Evolutionary conservation across 2,113 vertebrate species (phyloP).

Genomic region (Mugil cephalus): DNA sequence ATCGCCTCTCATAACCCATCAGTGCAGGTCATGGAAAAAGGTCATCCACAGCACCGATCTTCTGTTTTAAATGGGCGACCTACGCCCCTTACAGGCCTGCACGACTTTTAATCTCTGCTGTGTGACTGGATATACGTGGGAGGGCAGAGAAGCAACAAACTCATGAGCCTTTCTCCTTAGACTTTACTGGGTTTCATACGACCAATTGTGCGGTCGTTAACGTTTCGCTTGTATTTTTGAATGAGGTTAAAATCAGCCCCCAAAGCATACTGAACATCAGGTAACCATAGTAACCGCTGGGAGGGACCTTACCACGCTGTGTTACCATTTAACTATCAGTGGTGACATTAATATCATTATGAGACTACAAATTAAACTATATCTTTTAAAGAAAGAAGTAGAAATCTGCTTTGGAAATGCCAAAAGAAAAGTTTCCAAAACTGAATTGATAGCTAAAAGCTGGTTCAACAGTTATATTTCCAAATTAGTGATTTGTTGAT

Average conservation of each 20-base stretch:
- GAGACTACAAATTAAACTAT: too few species aligned
- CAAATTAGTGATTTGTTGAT: too few species aligned
- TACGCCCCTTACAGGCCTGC: neutral
- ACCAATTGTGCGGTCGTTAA: neutral
- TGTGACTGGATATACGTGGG: conserved; percentile 10
- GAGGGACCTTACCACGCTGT: too few species aligned
- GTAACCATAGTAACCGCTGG: neutral
- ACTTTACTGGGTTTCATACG: neutral
- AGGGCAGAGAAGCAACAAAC: neutral
- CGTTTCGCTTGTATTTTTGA: neutral
- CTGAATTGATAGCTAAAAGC: too few species aligned
- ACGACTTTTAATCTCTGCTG: conserved; percentile 20
- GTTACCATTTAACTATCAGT: too few species aligned
- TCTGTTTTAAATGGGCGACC: neutral
- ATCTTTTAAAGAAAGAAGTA: too few species aligned
- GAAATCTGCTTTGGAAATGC: too few species aligned
- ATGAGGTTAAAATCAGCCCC: neutral
- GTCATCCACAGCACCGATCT: neutral
- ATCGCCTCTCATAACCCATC: neutral
- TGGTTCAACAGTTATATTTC: too few species aligned
- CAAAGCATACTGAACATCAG: neutral
- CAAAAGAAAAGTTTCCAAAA: too few species aligned
- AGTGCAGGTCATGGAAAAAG: conserved; percentile 15
- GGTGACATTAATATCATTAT: too few species aligned
- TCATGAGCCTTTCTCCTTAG: neutral